Evolutionary conservation across 2,888 invertebrate species (phyloP), one percentile per base, ranked within the genome.

Genomic region (Parnassius mnemosyne): DNA sequence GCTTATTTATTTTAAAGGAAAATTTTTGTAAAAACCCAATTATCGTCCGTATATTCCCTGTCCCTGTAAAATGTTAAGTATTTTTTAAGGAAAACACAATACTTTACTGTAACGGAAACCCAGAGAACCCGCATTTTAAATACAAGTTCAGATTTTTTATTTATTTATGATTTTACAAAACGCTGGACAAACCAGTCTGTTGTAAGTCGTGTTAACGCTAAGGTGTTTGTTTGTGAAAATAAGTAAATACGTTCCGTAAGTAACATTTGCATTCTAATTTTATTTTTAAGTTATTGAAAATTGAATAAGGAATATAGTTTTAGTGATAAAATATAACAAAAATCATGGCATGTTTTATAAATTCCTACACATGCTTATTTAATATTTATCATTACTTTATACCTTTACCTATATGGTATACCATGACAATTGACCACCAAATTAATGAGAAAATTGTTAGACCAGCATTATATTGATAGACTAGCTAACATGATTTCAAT

Each of bases 101-200:
- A 11, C n/a, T 1, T 12, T 20, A 47, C 42, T 7, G 2, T 64
- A 64, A 60, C 63, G 60, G 60, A 60, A 64, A 64, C 63, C 60
- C 63, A 57, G 63, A 60, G 63, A 64, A 64, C 63, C 63, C 63
- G 60, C 47, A 64, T 52, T 44, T 16, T 10, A 56, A 42, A 25
- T 53, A 56, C 53, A 53, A 56, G 60, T 57, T 53, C 34, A 43
- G 11, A 51, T 13, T 53, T 60, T 53, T 60, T n/a, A n/a, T 49
- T 63, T 60, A 60, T 60, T 56, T 57, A 64, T 60, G 41, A 57
- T 64, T 60, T 64, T 57, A 56, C 63, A 57, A 57, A 60, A 57
- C n/a, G 49, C 44, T 20, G 11, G 47, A 57, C 41, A 53, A 53
- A 50, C 57, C 63, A 64, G 63, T 64, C 53, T n/a, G 46, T 47